A percentile compares a stretch with the other conserved stretches of the same genome.
phyloP scores from a whole-genome alignment of 2,113 vertebrate species.

The Stigmatopora nigra region DNA sequence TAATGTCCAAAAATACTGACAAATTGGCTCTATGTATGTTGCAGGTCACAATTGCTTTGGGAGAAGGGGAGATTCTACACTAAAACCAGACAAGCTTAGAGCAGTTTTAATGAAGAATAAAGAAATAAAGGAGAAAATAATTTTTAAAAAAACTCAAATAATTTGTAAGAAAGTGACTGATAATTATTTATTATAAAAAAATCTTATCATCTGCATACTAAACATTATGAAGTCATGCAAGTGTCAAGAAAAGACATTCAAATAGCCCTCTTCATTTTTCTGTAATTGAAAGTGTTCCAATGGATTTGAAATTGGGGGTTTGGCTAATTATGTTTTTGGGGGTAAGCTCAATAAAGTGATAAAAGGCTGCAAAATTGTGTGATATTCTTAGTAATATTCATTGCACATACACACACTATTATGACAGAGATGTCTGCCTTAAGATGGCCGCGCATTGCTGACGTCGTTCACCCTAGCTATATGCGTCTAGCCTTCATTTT shows the following conservation, averaged over 20 bases:
- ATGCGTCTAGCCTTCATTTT: no score
- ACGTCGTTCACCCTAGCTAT: no score
- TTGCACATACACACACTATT: no score
- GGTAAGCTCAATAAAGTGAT: slow-evolving; percentile 71
- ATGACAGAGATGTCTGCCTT: no score
- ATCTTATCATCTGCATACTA: slow-evolving; percentile 47
- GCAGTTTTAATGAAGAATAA: slow-evolving; percentile 36
- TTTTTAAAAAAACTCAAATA: slow-evolving; percentile 51
- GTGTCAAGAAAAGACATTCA: slow-evolving; percentile 41
- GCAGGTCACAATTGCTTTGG: slow-evolving; percentile 32
- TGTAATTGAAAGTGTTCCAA: slow-evolving; percentile 58
- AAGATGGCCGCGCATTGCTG: no score
- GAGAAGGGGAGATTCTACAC: slow-evolving; percentile 24
- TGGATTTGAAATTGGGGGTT: slow-evolving; percentile 51
- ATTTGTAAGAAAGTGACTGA: slow-evolving; percentile 51
- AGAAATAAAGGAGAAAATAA: slow-evolving; percentile 24
- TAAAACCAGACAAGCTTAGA: slow-evolving; percentile 29
- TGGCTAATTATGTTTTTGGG: slow-evolving; percentile 53
- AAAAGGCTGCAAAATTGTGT: background rate
- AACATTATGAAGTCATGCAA: slow-evolving; percentile 37
- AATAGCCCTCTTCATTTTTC: slow-evolving; percentile 41
- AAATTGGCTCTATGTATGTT: slow-evolving; percentile 28
- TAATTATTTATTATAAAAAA: slow-evolving; percentile 44
- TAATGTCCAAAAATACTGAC: background rate
- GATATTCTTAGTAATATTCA: no score